phyloP scores from a whole-genome alignment of 2,888 invertebrate genomes.

The Danaus chrysippus region DNA sequence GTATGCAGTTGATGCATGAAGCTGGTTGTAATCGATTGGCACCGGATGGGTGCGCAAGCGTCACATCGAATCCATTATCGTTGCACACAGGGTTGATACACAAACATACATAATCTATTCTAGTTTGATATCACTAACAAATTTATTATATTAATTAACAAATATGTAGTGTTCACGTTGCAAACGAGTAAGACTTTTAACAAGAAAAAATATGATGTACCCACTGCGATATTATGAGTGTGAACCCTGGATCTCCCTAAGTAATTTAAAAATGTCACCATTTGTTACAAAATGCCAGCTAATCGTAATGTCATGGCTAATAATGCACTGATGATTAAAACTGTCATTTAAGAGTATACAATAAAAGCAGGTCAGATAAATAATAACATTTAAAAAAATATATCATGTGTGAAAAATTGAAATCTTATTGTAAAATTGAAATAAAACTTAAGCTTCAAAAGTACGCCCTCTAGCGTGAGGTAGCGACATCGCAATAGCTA shows the following conservation, averaged over 20 bases:
- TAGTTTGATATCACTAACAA: neutral
- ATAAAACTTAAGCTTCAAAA: neutral
- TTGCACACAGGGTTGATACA: conserved; percentile 21
- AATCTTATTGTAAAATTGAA: neutral
- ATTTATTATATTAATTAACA: neutral
- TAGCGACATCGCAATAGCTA: conserved; percentile 22
- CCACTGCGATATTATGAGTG: neutral
- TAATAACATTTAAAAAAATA: too few relatives aligned
- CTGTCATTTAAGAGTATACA: too few relatives aligned
- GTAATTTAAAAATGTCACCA: conserved; percentile 7
- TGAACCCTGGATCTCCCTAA: conserved; percentile 10
- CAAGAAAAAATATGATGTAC: neutral
- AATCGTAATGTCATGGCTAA: conserved; percentile 17
- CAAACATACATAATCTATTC: neutral
- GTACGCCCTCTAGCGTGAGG: conserved; percentile 43
- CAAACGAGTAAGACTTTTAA: neutral
- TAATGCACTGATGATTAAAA: conserved; percentile 8
- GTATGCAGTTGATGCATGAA: conserved; percentile 62
- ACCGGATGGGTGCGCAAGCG: conserved; percentile 55
- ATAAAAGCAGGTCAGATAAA: too few relatives aligned
- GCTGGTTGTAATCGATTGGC: conserved; percentile 62
- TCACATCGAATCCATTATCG: conserved; percentile 31
- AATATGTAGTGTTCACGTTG: neutral
- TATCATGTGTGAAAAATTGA: too few relatives aligned
- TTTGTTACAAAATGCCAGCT: conserved; percentile 10